These are phyloP conservation scores for Cygnus buccinator DNA, from an alignment of 2,113 vertebrate species.

Conservation along the genomic window DNA sequence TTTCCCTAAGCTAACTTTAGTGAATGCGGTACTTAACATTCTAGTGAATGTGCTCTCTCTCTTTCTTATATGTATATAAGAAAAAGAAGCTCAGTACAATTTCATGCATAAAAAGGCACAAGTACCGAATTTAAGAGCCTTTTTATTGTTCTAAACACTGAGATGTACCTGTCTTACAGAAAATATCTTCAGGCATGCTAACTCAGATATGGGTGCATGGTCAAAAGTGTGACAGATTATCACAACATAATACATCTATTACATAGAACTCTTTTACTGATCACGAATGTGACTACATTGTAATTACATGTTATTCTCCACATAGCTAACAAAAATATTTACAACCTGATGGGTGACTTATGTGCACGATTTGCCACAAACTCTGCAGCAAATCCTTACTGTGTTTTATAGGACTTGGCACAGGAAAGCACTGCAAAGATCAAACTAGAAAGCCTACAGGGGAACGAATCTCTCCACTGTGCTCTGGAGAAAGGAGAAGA, in stretches of 20 bases:
- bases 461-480: not conserved
- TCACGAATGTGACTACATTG: not conserved
- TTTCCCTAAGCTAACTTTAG: not conserved
- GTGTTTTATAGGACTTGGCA: not conserved
- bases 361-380: not conserved
- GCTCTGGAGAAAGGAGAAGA: not conserved
- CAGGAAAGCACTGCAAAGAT: not conserved
- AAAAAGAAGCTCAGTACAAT: not conserved
- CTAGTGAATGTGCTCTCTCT: not conserved
- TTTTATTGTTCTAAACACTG: conserved; percentile 46
- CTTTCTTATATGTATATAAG: not conserved
- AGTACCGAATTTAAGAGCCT: conserved; percentile 3
- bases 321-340: not conserved
- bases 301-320: not conserved
- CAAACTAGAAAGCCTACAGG: not conserved
- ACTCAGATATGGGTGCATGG: not conserved
- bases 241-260: not conserved
- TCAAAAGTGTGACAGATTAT: not conserved
- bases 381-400: not conserved
- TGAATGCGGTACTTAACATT: conserved; percentile 23
- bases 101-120: conserved; percentile 57
- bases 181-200: not conserved
- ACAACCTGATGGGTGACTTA: not conserved
- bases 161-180: not conserved
- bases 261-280: not conserved